phyloP scores from a whole-genome alignment of 2,113 vertebrate species.

The Takifugu flavidus region DNA sequence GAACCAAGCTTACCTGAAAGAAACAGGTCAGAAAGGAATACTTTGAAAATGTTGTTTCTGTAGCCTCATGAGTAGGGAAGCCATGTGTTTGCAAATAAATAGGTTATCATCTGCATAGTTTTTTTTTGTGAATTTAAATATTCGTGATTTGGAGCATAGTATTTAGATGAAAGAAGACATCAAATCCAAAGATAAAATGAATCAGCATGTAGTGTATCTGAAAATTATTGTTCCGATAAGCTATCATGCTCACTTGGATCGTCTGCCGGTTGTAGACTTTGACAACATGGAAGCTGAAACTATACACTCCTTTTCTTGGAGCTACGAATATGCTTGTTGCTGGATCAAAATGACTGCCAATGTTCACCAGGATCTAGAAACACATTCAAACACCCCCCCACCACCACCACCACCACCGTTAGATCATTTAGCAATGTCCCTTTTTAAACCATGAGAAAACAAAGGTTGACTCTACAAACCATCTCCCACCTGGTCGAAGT shows the following conservation, averaged over 20 bases:
- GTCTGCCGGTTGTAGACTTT: slow-evolving; percentile 89
- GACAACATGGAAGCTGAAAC: slow-evolving; percentile 87
- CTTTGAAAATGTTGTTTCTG: no score
- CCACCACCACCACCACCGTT: no score
- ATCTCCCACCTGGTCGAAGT: slow-evolving; percentile 77
- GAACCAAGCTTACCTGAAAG: slow-evolving; percentile 80
- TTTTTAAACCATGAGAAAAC: not conserved
- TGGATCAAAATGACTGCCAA: slow-evolving; percentile 83
- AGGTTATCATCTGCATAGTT: no score
- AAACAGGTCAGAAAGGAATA: not conserved
- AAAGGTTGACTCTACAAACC: not conserved
- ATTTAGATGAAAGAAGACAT: no score
- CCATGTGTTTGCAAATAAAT: no score
- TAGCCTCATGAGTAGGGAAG: no score
- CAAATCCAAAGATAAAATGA: no score
- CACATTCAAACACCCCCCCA: not conserved
- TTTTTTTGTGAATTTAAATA: no score
- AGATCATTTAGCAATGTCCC: no score
- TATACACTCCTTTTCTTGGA: slow-evolving; percentile 84
- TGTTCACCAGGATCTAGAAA: slow-evolving; percentile 82
- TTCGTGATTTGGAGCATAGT: no score
- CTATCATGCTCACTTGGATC: slow-evolving; percentile 72
- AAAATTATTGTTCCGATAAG: not conserved
- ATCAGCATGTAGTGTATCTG: not conserved
- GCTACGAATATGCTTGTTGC: slow-evolving; percentile 82